Conservation (phyloP, 2,113 vertebrate genomes). For the Podarcis raffonei region DNA sequence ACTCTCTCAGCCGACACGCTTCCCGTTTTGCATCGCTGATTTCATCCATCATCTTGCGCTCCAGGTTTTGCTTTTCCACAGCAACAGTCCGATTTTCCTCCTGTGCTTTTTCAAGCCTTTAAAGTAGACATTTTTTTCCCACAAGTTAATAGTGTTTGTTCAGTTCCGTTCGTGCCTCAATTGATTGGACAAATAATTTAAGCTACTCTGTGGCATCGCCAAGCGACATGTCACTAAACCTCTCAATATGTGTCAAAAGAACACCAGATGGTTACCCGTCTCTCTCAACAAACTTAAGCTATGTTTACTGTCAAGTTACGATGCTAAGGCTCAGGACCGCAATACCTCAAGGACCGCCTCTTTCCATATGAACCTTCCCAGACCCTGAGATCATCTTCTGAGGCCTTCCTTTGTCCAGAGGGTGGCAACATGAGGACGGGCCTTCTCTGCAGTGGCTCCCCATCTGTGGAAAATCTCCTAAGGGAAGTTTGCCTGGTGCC, state of each 20-base stretch:
- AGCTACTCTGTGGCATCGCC: not conserved
- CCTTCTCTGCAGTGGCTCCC: no score
- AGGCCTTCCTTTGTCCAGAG: no score
- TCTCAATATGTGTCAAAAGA: not conserved
- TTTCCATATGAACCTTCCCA: no score
- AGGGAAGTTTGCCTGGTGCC: no score
- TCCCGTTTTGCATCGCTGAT: constrained; percentile 94
- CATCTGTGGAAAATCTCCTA: no score
- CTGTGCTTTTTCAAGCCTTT: constrained; percentile 95
- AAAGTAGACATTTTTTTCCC: constrained; percentile 33
- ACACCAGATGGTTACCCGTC: not conserved
- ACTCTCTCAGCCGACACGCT: constrained; percentile 87
- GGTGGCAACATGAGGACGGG: no score
- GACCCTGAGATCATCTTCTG: no score
- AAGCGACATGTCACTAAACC: not conserved
- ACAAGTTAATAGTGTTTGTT: not conserved
- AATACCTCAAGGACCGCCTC: no score
- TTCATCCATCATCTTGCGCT: constrained; percentile 97
- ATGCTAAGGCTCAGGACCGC: not conserved
- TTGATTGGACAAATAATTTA: not conserved
- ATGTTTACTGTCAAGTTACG: not conserved
- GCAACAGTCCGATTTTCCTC: constrained; percentile 97
- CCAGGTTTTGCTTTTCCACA: constrained; percentile 97
- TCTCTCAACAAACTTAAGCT: not conserved
- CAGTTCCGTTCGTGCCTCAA: not conserved